Conservation (phyloP, 2,113 vertebrate genomes). For the Odobenus rosmarus region DNA sequence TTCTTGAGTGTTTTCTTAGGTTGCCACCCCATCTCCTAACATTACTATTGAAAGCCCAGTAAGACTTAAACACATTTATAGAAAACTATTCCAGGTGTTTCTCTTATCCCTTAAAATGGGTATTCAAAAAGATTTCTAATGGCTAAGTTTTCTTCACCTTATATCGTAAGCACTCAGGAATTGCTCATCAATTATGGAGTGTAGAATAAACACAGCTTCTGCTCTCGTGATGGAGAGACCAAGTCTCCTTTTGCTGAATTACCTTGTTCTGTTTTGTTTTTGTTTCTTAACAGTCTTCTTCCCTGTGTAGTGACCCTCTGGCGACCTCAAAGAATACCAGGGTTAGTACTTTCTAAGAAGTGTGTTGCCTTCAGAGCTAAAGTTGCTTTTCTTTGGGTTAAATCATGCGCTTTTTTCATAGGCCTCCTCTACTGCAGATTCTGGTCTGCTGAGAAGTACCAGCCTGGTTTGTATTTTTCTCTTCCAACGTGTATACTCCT, state of each 20-base stretch:
- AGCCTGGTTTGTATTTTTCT: conserved; percentile 91
- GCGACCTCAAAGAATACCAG: conserved; percentile 84
- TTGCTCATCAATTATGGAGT: background rate
- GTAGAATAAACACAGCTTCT: background rate
- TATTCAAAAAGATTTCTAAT: background rate
- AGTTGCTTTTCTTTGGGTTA: conserved; percentile 37
- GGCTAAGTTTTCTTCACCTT: background rate
- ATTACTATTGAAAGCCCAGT: background rate
- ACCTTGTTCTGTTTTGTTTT: background rate
- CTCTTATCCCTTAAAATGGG: background rate
- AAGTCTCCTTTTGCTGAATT: background rate
- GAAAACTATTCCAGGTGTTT: background rate
- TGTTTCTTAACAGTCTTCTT: conserved; percentile 83
- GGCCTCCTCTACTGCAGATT: conserved; percentile 84
- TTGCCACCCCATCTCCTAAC: background rate
- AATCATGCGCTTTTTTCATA: conserved; percentile 76
- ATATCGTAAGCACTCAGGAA: background rate
- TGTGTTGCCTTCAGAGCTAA: background rate
- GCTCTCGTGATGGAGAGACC: background rate
- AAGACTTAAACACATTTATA: background rate
- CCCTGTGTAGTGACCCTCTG: conserved; percentile 85
- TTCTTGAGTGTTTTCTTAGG: background rate
- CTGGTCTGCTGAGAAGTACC: conserved; percentile 90
- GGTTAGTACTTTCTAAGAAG: conserved; percentile 85
- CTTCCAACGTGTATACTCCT: conserved; percentile 61